Percentiles rank a stretch among this genome's conserved stretches.
Evolutionary conservation across 1,140 invertebrate species (phyloP).

Genomic region (Thaumatotibia leucotreta): DNA sequence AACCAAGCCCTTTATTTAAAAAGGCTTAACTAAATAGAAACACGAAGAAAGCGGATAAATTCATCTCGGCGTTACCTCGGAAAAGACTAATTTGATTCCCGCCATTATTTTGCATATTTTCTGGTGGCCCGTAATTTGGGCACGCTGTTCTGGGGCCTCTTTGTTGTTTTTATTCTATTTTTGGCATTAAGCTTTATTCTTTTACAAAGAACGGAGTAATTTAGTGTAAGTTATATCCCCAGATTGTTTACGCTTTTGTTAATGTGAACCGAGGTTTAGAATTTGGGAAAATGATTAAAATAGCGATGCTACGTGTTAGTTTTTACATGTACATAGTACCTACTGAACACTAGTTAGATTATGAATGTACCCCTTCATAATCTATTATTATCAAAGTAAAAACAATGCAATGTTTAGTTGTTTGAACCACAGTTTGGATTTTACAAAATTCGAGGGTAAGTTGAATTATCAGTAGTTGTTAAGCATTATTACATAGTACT

Average conservation of each 20-base stretch:
- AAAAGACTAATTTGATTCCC: background rate
- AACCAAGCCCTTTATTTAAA: conserved; percentile 1
- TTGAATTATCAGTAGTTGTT: too few relatives aligned
- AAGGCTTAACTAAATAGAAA: conserved; percentile 11
- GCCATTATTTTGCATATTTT: conserved; percentile 1
- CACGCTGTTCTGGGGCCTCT: background rate
- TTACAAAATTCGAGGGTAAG: too few relatives aligned
- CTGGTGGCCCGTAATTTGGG: background rate
- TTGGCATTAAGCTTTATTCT: background rate
- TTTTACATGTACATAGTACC: background rate
- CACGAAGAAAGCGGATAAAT: background rate
- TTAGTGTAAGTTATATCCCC: background rate
- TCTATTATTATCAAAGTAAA: too few relatives aligned
- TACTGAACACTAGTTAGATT: too few relatives aligned
- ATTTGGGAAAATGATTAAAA: background rate
- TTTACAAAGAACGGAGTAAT: background rate
- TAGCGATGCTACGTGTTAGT: background rate
- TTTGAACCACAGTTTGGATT: too few relatives aligned
- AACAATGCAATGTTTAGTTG: too few relatives aligned
- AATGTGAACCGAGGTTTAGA: background rate
- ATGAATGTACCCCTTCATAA: too few relatives aligned
- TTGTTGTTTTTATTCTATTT: background rate
- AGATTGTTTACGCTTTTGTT: background rate
- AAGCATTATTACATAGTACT: too few relatives aligned
- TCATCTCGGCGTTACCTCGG: background rate